phyloP scores from a whole-genome alignment of 2,797 vertebrate species.

The Cottoperca gobio region DNA sequence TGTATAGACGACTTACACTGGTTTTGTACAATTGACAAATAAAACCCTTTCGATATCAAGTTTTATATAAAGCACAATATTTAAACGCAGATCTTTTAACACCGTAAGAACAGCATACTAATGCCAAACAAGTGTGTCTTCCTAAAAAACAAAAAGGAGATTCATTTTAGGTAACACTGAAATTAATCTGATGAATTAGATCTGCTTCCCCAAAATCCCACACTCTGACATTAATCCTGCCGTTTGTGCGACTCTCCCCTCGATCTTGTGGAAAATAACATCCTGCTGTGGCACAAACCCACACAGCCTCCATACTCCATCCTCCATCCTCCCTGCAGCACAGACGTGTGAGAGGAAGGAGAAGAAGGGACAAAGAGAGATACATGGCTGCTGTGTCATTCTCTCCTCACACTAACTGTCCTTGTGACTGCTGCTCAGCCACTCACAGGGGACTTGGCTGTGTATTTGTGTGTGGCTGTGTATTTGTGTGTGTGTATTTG shows the following conservation, averaged over 20 bases:
- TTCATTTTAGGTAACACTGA: slow-evolving; percentile 13
- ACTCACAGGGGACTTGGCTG: slow-evolving; percentile 32
- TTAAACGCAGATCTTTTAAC: too few species aligned
- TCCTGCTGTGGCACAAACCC: slow-evolving; percentile 22
- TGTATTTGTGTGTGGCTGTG: neutral
- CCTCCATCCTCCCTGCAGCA: slow-evolving; percentile 18
- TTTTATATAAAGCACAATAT: neutral
- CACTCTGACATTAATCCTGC: slow-evolving; percentile 56
- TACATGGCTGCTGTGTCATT: slow-evolving; percentile 60
- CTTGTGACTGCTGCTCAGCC: slow-evolving; percentile 56
- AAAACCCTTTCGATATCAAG: neutral
- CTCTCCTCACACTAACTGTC: slow-evolving; percentile 41
- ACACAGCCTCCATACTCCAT: slow-evolving; percentile 13
- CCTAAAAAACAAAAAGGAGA: slow-evolving; percentile 15
- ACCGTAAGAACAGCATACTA: neutral
- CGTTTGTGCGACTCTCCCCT: slow-evolving; percentile 39
- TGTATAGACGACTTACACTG: neutral
- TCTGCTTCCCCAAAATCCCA: slow-evolving; percentile 41
- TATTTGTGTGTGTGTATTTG: slow-evolving; percentile 12
- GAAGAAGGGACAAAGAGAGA: slow-evolving; percentile 23
- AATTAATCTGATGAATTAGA: slow-evolving; percentile 50
- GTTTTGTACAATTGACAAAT: neutral
- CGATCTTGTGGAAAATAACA: slow-evolving; percentile 58
- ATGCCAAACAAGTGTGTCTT: neutral
- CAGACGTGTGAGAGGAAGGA: neutral